Percentiles rank a stretch among this genome's conserved stretches.
Conservation (phyloP, 1,140 invertebrate genomes). For the Contarinia nasturtii region DNA sequence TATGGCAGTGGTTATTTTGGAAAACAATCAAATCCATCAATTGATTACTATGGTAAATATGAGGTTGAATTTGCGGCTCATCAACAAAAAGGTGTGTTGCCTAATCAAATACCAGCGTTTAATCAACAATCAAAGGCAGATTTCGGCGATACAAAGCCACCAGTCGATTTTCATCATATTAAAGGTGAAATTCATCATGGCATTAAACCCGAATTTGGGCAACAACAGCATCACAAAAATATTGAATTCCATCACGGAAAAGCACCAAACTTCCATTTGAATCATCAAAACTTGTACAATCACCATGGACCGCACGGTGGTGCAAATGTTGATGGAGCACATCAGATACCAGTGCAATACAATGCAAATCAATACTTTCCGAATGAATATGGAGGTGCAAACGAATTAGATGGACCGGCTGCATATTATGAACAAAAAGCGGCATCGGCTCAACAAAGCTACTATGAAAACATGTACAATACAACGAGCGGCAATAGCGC, state of each 20-base stretch:
- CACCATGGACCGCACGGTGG: slow-evolving; percentile 11
- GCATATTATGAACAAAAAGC: slow-evolving; percentile 17
- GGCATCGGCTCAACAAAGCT: slow-evolving; percentile 5
- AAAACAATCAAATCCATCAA: slow-evolving; percentile 11
- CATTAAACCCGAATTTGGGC: slow-evolving; percentile 2
- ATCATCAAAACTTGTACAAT: slow-evolving; percentile 11
- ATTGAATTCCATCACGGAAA: slow-evolving; percentile 5
- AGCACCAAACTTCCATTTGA: slow-evolving; percentile 11
- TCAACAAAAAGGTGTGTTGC: slow-evolving; percentile 1
- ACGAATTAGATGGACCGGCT: slow-evolving; percentile 8
- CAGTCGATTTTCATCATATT: neutral
- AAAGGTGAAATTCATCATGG: neutral
- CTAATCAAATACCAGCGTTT: neutral
- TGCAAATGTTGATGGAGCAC: slow-evolving; percentile 1
- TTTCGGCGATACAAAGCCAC: neutral
- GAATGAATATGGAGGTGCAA: slow-evolving; percentile 1
- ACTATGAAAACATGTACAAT: slow-evolving; percentile 18
- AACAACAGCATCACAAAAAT: slow-evolving; percentile 6
- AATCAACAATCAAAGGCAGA: slow-evolving; percentile 1
- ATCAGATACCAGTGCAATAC: slow-evolving; percentile 2
- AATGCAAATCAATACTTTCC: slow-evolving; percentile 3
- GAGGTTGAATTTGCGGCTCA: slow-evolving; percentile 18
- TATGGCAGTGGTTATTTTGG: slow-evolving; percentile 19
- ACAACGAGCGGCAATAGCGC: slow-evolving; percentile 8
- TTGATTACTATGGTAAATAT: slow-evolving; percentile 20